Conservation (phyloP, 2,113 vertebrate genomes). For the Chionodraco myersi region DNA sequence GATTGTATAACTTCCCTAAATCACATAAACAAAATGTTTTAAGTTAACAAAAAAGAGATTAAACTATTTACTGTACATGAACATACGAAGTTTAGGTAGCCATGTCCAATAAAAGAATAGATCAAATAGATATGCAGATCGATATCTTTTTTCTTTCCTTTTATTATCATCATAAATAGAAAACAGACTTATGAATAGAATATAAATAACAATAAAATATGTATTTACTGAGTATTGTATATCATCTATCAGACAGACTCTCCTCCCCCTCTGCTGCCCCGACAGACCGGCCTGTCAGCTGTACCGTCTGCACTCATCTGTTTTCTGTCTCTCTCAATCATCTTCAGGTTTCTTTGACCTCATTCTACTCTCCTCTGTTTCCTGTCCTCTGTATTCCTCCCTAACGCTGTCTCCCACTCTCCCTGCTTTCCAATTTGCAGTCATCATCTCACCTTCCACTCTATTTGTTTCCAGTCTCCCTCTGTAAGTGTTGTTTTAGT, state of each 20-base stretch:
- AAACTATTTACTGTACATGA: no score
- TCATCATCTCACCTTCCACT: constrained; percentile 42
- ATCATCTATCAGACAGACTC: background rate
- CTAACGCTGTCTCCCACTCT: constrained; percentile 20
- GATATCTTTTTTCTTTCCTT: no score
- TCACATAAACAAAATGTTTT: no score
- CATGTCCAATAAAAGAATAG: no score
- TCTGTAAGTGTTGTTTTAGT: constrained; percentile 42
- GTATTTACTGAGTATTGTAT: background rate
- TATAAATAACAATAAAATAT: no score
- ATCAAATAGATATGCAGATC: no score
- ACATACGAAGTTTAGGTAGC: no score
- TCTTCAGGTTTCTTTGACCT: constrained; percentile 14
- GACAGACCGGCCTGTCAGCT: constrained; percentile 8
- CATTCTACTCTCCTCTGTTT: constrained; percentile 37
- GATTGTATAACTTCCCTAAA: no score
- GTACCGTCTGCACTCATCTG: constrained; percentile 7
- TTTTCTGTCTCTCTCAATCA: constrained; percentile 20
- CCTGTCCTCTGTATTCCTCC: constrained; percentile 22
- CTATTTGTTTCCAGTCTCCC: constrained; percentile 52
- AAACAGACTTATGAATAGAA: background rate
- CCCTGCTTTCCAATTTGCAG: constrained; percentile 40
- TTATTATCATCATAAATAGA: no score
- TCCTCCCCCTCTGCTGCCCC: background rate
- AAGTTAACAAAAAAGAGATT: no score